Percentiles rank a stretch among this genome's conserved stretches.
Evolutionary conservation across 2,888 invertebrate species (phyloP).

Genomic region (Scaptomyza tumidula): DNA sequence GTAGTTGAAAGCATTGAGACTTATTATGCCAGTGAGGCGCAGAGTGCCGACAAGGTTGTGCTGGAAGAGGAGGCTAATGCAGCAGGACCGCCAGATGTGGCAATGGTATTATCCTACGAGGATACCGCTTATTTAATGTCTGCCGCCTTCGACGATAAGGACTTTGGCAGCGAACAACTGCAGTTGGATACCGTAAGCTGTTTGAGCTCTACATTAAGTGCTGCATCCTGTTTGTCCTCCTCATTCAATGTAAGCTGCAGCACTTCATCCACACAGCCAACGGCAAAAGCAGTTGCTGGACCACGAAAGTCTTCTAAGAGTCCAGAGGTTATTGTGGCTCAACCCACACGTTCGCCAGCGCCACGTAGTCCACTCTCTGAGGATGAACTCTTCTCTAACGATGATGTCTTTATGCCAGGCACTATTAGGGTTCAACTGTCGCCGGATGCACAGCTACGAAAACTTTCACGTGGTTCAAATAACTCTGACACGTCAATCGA

Average conservation of each 20-base stretch:
- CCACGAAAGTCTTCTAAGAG: constrained; percentile 73
- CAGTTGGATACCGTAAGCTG: constrained; percentile 81
- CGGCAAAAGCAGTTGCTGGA: constrained; percentile 50
- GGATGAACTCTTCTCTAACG: constrained; percentile 86
- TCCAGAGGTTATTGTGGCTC: constrained; percentile 86
- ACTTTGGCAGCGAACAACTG: constrained; percentile 76
- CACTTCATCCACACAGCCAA: constrained; percentile 80
- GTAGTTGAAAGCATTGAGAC: constrained; percentile 92
- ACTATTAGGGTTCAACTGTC: constrained; percentile 86
- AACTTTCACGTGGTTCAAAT: constrained; percentile 86
- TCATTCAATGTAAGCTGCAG: constrained; percentile 83
- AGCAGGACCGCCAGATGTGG: constrained; percentile 80
- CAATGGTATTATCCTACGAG: constrained; percentile 83
- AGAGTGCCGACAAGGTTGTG: constrained; percentile 91
- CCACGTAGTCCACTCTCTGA: constrained; percentile 87
- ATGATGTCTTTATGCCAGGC: constrained; percentile 87
- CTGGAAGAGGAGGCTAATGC: constrained; percentile 86
- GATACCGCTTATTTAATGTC: constrained; percentile 84
- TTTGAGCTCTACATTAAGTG: constrained; percentile 82
- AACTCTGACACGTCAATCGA: constrained; percentile 88
- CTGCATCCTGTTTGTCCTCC: constrained; percentile 82
- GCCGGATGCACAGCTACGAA: constrained; percentile 85
- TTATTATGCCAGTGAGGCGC: constrained; percentile 91
- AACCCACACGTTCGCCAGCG: constrained; percentile 87
- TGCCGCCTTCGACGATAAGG: constrained; percentile 77